Evolutionary conservation across 2,888 invertebrate species (phyloP), one percentile per base, ranked within the genome.

Genomic region (Macropis europaea): DNA sequence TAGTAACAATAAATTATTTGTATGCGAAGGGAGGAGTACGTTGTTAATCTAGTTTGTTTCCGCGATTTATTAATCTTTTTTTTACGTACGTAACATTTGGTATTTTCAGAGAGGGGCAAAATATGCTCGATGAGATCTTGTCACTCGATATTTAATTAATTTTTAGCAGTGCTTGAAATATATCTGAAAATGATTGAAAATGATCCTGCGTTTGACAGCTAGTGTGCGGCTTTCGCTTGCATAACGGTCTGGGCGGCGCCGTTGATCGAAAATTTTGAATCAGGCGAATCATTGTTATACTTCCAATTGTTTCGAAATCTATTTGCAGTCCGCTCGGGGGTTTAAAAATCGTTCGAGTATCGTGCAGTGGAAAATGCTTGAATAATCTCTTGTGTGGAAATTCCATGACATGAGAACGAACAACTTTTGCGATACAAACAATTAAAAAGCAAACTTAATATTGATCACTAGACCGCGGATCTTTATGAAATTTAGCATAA

Each of bases 111-210:
- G 28, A 19, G 26, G 34, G 9, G 42, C 48, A 47, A 45, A 69
- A 66, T 53, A 53, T 28, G 50, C 24, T 34, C 43, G 38, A 50
- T 17, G 69, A 59, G 63, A 62, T 52, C 40, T 62, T 43, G 19
- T 26, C 72, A 60, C 63, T 67, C 53, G 62, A 80, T 71, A 56
- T 76, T 80, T 76, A 67, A 81, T 77, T 54, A 69, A 79, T 62
- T 70, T 76, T 57, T 38, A 26, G 36, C 34, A 30, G 56, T 42
- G 59, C 69, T 70, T 42, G 57, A 67, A 80, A 66, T 53, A 61
- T 52, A 50, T 62, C 32, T 38, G 54, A 64, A 80, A 80, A 79
- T 77, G 67, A 79, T 77, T 64, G 79, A 67, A 77, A 71, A 77
- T 77, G 71, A 75, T 68, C 45, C 47, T 79, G 77, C 40, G 19